These are phyloP conservation scores for Herminia tarsipennalis DNA, from an alignment of 2,888 invertebrate genomes.

Conservation along the genomic window DNA sequence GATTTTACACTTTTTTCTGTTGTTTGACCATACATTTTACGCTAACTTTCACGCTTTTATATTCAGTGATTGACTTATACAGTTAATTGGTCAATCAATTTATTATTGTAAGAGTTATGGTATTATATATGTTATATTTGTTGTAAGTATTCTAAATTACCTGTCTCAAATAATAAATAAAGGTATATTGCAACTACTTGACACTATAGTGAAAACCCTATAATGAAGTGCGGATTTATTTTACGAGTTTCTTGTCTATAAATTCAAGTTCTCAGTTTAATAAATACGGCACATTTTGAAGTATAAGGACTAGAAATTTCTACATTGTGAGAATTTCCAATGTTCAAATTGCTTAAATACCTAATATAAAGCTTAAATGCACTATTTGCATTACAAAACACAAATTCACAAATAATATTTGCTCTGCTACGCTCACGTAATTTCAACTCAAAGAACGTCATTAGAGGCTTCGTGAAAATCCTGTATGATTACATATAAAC, in stretches of 20 bases:
- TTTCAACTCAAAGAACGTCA: background rate
- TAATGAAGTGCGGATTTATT: too few species aligned
- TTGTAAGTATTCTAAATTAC: too few species aligned
- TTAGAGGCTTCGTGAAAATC: background rate
- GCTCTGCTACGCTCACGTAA: background rate
- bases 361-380: too few species aligned
- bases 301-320: background rate
- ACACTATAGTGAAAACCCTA: too few species aligned
- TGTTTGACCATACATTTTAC: too few species aligned
- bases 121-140: too few species aligned
- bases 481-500: background rate
- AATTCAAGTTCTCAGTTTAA: background rate
- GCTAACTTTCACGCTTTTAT: too few species aligned
- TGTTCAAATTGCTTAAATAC: too few species aligned
- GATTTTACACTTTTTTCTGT: background rate
- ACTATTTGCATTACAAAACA: background rate
- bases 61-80: background rate
- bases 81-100: background rate
- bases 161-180: too few species aligned
- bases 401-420: conserved; percentile 4
- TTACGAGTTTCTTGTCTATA: too few species aligned
- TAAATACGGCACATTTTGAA: background rate
- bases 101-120: background rate
- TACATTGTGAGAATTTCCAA: background rate
- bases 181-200: too few species aligned